These are phyloP conservation scores for Choloepus didactylus DNA, from an alignment of 2,797 vertebrate genomes.

Conservation along the genomic window DNA sequence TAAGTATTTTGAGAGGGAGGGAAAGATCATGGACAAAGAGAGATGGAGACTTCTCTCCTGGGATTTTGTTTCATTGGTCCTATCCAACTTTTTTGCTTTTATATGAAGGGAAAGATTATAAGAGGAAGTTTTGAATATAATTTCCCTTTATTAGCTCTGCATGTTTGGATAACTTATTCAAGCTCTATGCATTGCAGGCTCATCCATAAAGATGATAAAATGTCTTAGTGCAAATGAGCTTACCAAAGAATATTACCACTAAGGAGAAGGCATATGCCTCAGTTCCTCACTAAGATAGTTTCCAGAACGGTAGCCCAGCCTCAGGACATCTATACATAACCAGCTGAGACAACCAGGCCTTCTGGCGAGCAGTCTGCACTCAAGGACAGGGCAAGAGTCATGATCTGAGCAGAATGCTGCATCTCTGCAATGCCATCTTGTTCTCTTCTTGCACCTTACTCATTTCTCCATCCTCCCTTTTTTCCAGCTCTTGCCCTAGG, in stretches of 20 bases:
- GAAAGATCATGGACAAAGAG: background rate
- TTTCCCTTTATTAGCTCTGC: background rate
- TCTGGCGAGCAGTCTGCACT: background rate
- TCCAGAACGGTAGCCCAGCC: background rate
- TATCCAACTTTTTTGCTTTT: background rate
- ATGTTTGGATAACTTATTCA: background rate
- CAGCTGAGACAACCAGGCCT: background rate
- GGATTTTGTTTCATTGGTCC: constrained; percentile 5
- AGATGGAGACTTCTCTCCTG: background rate
- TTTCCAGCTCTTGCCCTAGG: background rate
- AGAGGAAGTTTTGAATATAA: background rate
- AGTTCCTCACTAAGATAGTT: background rate
- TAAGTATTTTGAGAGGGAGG: background rate
- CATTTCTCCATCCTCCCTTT: background rate
- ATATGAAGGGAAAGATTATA: background rate
- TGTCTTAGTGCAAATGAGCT: no score
- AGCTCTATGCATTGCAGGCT: background rate
- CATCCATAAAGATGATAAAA: background rate
- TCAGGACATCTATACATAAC: background rate
- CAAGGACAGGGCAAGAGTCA: background rate
- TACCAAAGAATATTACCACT: background rate
- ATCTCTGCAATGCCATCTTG: rapidly evolving
- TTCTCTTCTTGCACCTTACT: background rate
- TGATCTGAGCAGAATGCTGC: background rate
- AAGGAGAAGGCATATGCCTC: background rate